Conservation (phyloP, 2,113 vertebrate species). For the Okapia johnstoni region DNA sequence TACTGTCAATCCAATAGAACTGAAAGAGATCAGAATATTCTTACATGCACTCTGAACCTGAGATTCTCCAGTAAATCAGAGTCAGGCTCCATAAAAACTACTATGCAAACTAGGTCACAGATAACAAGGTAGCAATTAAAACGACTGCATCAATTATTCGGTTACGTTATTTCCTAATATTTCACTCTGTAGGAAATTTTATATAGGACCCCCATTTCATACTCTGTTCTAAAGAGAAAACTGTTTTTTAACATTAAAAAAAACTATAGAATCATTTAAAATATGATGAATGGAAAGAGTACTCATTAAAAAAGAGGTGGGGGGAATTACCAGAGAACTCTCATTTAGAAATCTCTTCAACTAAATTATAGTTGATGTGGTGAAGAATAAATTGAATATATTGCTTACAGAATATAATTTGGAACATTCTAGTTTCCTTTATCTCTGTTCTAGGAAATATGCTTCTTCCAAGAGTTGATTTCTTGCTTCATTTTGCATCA, state of each 20-base stretch:
- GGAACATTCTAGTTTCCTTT: background rate
- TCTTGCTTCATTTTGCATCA: background rate
- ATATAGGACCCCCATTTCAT: slow-evolving; percentile 43
- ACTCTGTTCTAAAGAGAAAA: slow-evolving; percentile 43
- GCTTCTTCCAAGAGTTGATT: background rate
- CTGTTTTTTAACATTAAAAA: slow-evolving; percentile 53
- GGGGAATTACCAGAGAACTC: background rate
- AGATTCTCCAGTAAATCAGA: slow-evolving; percentile 44
- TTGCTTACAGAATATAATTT: slow-evolving; percentile 11
- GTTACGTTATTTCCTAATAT: slow-evolving; percentile 66
- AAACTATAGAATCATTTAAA: slow-evolving; percentile 61
- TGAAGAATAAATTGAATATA: slow-evolving; percentile 24
- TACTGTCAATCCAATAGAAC: slow-evolving; percentile 22
- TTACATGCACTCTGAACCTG: slow-evolving; percentile 4
- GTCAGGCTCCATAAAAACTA: slow-evolving; percentile 39
- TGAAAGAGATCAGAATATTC: slow-evolving; percentile 41
- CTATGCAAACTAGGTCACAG: slow-evolving; percentile 65
- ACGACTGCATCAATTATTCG: slow-evolving; percentile 65
- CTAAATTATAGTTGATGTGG: slow-evolving; percentile 1
- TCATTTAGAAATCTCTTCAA: slow-evolving; percentile 45
- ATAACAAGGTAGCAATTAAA: slow-evolving; percentile 67
- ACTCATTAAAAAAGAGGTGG: slow-evolving; percentile 33
- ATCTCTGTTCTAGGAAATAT: slow-evolving; percentile 18
- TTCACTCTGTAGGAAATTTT: slow-evolving; percentile 68
- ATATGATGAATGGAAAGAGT: slow-evolving; percentile 23